phyloP scores from a whole-genome alignment of 2,797 vertebrate species.

The Salmo trutta region DNA sequence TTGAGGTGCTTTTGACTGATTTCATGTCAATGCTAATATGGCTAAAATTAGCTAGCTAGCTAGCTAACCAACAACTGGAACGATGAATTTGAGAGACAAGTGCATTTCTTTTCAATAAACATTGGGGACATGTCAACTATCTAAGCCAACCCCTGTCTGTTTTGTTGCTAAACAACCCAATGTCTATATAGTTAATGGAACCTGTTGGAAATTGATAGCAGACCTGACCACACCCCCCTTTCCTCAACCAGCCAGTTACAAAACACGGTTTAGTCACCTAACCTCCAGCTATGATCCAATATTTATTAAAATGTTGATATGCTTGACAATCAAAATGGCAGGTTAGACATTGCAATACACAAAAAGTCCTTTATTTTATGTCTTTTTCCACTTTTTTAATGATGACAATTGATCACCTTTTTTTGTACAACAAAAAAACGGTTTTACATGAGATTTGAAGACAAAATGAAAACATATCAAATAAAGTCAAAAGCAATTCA shows the following conservation, averaged over 20 bases:
- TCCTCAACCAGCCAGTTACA: background rate
- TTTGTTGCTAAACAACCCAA: no score
- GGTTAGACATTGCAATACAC: constrained; percentile 80
- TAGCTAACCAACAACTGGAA: no score
- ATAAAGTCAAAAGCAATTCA: constrained; percentile 64
- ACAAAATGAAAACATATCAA: constrained; percentile 65
- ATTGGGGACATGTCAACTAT: no score
- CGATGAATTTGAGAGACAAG: no score
- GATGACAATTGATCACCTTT: constrained; percentile 86
- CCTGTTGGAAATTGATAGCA: background rate
- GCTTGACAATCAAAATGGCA: constrained; percentile 22
- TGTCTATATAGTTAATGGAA: constrained; percentile 10
- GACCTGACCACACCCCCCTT: background rate
- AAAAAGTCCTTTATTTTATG: constrained; percentile 85
- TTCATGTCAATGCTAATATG: no score
- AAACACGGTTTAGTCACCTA: background rate
- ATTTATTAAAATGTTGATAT: background rate
- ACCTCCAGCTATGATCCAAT: background rate
- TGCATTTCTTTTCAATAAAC: no score
- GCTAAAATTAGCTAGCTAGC: no score
- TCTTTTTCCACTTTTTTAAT: constrained; percentile 76
- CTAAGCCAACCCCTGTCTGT: no score
- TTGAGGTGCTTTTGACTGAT: no score
- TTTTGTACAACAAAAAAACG: constrained; percentile 91
- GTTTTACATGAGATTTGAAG: constrained; percentile 82